A percentile compares a stretch with the other conserved stretches of the same genome.
Evolutionary conservation across 2,797 vertebrate genomes (phyloP).

Genomic region (Scolopax rusticola): DNA sequence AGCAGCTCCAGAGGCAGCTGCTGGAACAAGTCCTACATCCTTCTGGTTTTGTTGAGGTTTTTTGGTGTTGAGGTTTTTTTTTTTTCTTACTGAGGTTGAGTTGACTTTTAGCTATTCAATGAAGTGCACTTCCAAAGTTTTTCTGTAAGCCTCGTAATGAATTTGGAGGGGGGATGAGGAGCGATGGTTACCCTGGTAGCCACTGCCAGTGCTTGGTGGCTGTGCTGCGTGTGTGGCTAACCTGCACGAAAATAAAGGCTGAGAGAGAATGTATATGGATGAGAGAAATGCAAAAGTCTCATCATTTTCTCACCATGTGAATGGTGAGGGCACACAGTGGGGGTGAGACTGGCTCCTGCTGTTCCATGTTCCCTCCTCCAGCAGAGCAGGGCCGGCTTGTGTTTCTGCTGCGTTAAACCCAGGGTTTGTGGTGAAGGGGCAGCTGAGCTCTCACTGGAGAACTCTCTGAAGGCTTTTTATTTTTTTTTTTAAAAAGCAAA

Average conservation of each 20-base stretch:
- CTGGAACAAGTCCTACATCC: background rate
- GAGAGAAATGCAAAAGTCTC: background rate
- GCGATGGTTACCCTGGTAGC: background rate
- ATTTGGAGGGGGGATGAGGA: background rate
- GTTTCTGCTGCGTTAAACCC: background rate
- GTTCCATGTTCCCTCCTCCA: background rate
- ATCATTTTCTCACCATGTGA: accelerated
- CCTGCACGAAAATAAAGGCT: background rate
- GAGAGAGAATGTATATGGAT: background rate
- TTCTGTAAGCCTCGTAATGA: background rate
- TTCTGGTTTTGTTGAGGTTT: background rate
- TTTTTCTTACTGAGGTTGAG: background rate
- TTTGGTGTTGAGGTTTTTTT: accelerated
- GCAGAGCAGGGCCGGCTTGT: accelerated
- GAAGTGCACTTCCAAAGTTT: background rate
- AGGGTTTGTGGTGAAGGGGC: background rate
- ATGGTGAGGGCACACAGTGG: background rate
- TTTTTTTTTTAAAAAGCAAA: background rate
- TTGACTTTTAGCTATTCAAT: background rate
- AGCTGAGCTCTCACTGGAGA: background rate
- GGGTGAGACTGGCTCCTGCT: background rate
- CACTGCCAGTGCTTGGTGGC: background rate
- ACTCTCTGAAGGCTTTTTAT: background rate
- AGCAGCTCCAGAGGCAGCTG: background rate
- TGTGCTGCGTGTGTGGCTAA: background rate